Percentiles rank a stretch among this genome's conserved stretches.
Evolutionary conservation across 1,140 invertebrate genomes (phyloP).

Genomic region (Brachionus calyciflorus): DNA sequence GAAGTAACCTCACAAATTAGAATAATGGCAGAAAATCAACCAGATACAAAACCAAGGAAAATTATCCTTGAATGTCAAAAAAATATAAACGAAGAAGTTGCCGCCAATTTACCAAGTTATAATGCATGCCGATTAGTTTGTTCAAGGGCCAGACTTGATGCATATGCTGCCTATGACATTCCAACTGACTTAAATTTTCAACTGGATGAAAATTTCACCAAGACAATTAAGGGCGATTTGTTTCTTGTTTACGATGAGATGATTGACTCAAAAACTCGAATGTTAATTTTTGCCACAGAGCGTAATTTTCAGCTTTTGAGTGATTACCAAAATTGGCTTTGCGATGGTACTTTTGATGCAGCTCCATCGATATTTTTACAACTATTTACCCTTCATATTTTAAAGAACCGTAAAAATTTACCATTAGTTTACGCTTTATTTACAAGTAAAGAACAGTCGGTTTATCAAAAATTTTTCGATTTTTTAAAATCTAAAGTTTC

Average conservation of each 20-base stretch:
- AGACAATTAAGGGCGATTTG: neutral
- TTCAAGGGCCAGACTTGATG: too few relatives aligned
- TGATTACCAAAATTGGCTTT: neutral
- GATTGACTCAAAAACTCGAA: neutral
- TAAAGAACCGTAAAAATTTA: neutral
- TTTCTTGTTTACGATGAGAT: neutral
- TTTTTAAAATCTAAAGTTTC: neutral
- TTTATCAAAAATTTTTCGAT: neutral
- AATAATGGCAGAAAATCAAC: too few relatives aligned
- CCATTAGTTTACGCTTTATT: neutral
- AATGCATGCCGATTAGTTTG: too few relatives aligned
- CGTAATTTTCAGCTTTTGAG: neutral
- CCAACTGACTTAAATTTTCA: neutral
- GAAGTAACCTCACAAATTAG: too few relatives aligned
- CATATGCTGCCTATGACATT: slow-evolving; percentile 81
- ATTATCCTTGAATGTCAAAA: too few relatives aligned
- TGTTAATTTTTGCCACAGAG: neutral
- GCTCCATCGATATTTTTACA: neutral
- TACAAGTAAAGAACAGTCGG: neutral
- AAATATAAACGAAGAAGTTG: too few relatives aligned
- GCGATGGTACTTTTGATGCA: slow-evolving; percentile 9
- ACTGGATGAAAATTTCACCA: neutral
- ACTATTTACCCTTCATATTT: neutral
- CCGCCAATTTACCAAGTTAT: too few relatives aligned
- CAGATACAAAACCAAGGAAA: too few relatives aligned